phyloP scores from a whole-genome alignment of 1,140 invertebrate genomes.

The Brachionus rubens region DNA sequence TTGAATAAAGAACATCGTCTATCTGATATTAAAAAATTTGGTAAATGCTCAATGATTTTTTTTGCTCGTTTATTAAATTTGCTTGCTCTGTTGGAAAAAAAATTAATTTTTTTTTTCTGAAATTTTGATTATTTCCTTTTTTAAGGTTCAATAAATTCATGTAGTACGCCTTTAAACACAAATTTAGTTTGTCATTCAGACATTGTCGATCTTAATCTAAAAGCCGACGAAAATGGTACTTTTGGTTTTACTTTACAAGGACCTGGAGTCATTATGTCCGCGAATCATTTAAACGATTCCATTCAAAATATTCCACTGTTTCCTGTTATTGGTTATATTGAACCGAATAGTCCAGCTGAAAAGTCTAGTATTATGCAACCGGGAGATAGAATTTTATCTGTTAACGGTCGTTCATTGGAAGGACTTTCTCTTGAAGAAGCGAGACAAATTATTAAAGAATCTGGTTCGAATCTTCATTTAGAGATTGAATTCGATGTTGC shows the following conservation, averaged over 20 bases:
- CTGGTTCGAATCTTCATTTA: slow-evolving; percentile 61
- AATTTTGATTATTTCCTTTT: background rate
- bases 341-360: slow-evolving; percentile 70
- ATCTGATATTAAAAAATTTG: slow-evolving; percentile 39
- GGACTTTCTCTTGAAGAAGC: slow-evolving; percentile 62
- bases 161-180: slow-evolving; percentile 48
- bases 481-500: slow-evolving; percentile 85
- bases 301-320: slow-evolving; percentile 48
- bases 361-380: slow-evolving; percentile 75
- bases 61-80: slow-evolving; percentile 6
- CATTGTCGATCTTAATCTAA: slow-evolving; percentile 67
- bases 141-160: slow-evolving; percentile 45
- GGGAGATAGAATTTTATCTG: slow-evolving; percentile 75
- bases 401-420: slow-evolving; percentile 68
- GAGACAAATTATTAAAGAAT: slow-evolving; percentile 60
- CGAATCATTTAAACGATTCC: background rate
- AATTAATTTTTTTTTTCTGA: too few species aligned
- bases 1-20: slow-evolving; percentile 43
- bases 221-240: slow-evolving; percentile 61
- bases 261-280: slow-evolving; percentile 2
- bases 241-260: slow-evolving; percentile 62
- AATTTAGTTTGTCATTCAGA: slow-evolving; percentile 68
- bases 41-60: background rate
- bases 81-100: too few species aligned
- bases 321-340: slow-evolving; percentile 67